Conservation (phyloP, 2,888 invertebrate genomes). For the Acleris sparsana region DNA sequence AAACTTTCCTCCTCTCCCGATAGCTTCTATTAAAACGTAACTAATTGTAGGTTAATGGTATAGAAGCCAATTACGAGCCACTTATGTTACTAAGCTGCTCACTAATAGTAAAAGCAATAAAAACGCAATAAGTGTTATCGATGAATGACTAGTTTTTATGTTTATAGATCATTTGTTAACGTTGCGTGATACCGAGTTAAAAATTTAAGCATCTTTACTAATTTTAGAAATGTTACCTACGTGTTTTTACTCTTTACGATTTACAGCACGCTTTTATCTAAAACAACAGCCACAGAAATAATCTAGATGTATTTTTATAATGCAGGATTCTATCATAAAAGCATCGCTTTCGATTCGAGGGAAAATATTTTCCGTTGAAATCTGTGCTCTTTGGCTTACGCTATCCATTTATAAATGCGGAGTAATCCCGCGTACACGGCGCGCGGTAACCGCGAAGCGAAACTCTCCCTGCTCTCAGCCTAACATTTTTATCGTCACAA, state of each 20-base stretch:
- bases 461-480: conserved; percentile 65
- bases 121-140: conserved; percentile 42
- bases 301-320: too few relatives aligned
- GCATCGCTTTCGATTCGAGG: conserved; percentile 49
- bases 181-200: conserved; percentile 36
- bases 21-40: conserved; percentile 60
- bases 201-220: conserved; percentile 14
- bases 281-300: neutral
- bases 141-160: conserved; percentile 32
- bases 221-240: neutral
- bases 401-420: conserved; percentile 76
- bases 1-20: conserved; percentile 61
- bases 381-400: conserved; percentile 63
- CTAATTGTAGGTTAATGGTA: conserved; percentile 68
- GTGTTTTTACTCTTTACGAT: conserved; percentile 6
- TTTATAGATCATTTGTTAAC: conserved; percentile 38
- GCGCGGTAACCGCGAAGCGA: conserved; percentile 74
- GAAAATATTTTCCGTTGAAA: conserved; percentile 64
- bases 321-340: conserved; percentile 40
- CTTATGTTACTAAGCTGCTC: conserved; percentile 49
- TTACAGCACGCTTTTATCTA: conserved; percentile 6
- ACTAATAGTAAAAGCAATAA: conserved; percentile 48
- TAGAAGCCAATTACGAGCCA: conserved; percentile 51
- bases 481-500: conserved; percentile 72
- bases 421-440: conserved; percentile 69